Conservation (phyloP, 2,888 invertebrate genomes). For the Metopia argyrocephala region DNA sequence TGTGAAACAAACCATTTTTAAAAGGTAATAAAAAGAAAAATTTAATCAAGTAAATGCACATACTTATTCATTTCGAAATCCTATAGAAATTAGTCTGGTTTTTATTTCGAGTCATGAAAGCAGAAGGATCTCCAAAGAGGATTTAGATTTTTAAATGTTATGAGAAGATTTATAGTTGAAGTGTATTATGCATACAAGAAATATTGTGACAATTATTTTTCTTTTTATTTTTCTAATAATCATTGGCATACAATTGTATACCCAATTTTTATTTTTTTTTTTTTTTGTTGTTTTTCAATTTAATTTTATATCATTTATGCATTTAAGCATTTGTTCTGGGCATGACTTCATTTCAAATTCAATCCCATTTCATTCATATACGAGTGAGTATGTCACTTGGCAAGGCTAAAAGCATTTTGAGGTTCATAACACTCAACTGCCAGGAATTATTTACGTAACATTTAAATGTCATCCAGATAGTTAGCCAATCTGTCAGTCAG, state of each 20-base stretch:
- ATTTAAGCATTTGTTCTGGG: background rate
- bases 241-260: too few relatives aligned
- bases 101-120: background rate
- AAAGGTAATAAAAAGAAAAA: background rate
- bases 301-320: too few relatives aligned
- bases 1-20: background rate
- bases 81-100: background rate
- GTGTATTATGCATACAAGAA: too few relatives aligned
- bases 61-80: slow-evolving; percentile 12
- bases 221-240: too few relatives aligned
- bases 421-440: background rate
- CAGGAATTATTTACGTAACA: background rate
- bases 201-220: too few relatives aligned
- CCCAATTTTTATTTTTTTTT: too few relatives aligned
- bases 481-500: too few relatives aligned
- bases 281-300: too few relatives aligned
- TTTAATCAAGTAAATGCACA: slow-evolving; percentile 37
- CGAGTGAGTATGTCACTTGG: background rate
- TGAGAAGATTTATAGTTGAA: too few relatives aligned
- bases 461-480: slow-evolving; percentile 3
- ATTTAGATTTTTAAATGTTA: too few relatives aligned
- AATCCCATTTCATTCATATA: background rate
- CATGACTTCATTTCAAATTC: background rate
- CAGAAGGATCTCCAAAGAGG: too few relatives aligned
- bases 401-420: background rate